A percentile compares a stretch with the other conserved stretches of the same genome.
Conservation (phyloP, 2,113 vertebrate genomes). For the Edolisoma coerulescens region DNA sequence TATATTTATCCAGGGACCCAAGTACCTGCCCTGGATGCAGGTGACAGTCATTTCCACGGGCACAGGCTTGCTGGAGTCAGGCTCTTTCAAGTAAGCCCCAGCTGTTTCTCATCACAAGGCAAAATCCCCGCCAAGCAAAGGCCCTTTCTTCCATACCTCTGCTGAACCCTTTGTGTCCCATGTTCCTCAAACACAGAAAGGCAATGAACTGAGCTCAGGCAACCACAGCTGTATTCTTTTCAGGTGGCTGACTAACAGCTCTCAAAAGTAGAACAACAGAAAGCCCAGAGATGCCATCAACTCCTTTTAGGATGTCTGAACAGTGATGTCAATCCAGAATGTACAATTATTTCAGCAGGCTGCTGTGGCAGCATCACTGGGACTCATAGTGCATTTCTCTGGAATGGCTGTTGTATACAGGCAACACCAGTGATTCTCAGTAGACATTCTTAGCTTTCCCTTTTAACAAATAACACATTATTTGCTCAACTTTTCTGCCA, state of each 20-base stretch:
- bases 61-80: neutral
- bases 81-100: neutral
- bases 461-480: neutral
- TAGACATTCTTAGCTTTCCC: neutral
- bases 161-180: neutral
- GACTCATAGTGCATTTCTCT: neutral
- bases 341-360: neutral
- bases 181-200: neutral
- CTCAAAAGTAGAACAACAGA: slow-evolving; percentile 6
- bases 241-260: neutral
- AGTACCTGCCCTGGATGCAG: slow-evolving; percentile 9
- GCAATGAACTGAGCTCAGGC: neutral
- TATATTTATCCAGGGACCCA: neutral
- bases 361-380: neutral
- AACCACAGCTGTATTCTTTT: neutral
- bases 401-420: neutral
- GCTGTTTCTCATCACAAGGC: slow-evolving; percentile 38
- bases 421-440: neutral
- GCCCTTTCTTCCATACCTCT: neutral
- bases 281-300: neutral
- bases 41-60: slow-evolving; percentile 3
- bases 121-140: slow-evolving; percentile 23
- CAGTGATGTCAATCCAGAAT: neutral
- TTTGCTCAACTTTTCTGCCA: neutral
- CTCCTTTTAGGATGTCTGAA: neutral